These are phyloP conservation scores for Poecile montanus DNA, from an alignment of 2,797 vertebrate genomes.

Conservation along the genomic window DNA sequence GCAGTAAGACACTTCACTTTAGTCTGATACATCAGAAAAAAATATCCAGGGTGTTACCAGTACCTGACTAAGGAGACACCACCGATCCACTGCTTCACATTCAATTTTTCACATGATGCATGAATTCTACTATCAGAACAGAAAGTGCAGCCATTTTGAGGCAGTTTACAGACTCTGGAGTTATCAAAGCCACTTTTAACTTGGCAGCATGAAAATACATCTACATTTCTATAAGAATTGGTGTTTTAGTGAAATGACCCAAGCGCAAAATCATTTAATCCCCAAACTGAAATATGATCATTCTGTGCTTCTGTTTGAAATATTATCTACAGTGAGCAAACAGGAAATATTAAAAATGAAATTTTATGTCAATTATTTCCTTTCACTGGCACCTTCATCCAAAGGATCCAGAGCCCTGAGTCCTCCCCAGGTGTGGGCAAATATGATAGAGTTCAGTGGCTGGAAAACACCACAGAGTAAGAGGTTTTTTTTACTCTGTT, in stretches of 20 bases:
- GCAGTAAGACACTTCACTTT: background rate
- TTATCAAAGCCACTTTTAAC: background rate
- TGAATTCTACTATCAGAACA: background rate
- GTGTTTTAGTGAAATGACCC: background rate
- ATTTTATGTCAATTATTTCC: background rate
- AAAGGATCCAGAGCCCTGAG: background rate
- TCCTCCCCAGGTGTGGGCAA: too few species aligned
- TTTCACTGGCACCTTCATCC: background rate
- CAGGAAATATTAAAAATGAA: background rate
- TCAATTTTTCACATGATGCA: background rate
- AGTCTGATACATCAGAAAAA: background rate
- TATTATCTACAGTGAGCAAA: background rate
- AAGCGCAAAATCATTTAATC: background rate
- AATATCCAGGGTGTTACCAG: background rate
- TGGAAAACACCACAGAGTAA: background rate
- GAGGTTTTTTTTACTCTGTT: background rate
- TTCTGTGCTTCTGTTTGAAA: background rate
- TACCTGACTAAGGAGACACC: background rate
- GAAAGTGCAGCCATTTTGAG: background rate
- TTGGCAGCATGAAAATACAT: background rate
- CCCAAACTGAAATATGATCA: background rate
- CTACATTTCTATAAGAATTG: background rate
- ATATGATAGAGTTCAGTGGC: background rate
- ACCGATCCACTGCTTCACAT: background rate
- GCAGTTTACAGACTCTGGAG: background rate